Evolutionary conservation across 2,113 vertebrate species (phyloP).

Genomic region (Neomonachus schauinslandi): DNA sequence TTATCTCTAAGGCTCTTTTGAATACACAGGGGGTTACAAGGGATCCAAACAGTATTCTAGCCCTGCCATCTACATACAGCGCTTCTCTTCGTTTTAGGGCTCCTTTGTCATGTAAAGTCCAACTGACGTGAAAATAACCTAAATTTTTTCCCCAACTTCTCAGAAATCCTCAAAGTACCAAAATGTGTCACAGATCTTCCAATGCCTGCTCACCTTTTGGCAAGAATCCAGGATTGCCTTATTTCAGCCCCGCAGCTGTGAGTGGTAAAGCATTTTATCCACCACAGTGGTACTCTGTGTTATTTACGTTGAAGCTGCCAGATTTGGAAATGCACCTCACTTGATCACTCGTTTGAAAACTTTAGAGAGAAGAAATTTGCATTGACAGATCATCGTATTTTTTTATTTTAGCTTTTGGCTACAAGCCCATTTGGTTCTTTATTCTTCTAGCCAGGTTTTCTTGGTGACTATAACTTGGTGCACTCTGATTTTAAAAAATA

Average conservation of each 20-base stretch:
- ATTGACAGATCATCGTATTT: neutral
- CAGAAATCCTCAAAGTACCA: constrained; percentile 47
- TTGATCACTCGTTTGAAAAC: constrained; percentile 29
- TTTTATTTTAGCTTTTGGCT: constrained; percentile 24
- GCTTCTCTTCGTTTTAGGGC: neutral
- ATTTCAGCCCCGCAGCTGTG: neutral
- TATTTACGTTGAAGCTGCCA: constrained; percentile 58
- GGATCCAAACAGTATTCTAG: neutral
- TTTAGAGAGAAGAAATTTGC: constrained; percentile 47
- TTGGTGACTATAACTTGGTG: neutral
- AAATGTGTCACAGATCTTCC: neutral
- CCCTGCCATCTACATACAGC: neutral
- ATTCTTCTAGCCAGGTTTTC: constrained; percentile 39
- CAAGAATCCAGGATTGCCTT: constrained; percentile 28
- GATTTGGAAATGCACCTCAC: constrained; percentile 58
- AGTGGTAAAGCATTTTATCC: constrained; percentile 3
- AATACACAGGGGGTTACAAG: neutral
- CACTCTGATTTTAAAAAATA: constrained; percentile 37
- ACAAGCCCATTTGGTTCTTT: constrained; percentile 33
- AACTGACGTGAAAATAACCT: neutral
- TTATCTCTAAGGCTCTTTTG: neutral
- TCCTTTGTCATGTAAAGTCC: neutral
- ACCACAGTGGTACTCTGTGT: neutral
- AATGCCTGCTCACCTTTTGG: neutral
- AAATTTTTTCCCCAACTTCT: neutral